Percentiles rank a stretch among this genome's conserved stretches.
phyloP scores from a whole-genome alignment of 2,888 invertebrate genomes.

The Cremastinae sp. region DNA sequence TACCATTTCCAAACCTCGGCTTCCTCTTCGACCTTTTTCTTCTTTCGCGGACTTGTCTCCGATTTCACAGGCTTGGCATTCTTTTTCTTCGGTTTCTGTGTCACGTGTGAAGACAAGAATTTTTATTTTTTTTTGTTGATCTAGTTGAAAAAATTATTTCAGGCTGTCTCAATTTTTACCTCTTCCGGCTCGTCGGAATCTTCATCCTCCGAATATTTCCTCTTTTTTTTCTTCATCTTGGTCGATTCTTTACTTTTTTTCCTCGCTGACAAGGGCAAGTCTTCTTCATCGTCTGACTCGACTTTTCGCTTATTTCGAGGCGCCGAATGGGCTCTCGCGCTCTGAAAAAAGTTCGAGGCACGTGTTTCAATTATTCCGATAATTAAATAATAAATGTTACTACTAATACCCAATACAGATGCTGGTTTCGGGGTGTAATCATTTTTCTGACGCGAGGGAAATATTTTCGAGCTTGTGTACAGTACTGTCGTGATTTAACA shows the following conservation, averaged over 20 bases:
- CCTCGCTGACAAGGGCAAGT: conserved; percentile 85
- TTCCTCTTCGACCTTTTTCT: conserved; percentile 90
- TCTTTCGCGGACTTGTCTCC: conserved; percentile 83
- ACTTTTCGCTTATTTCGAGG: conserved; percentile 81
- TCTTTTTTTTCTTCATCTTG: conserved; percentile 84
- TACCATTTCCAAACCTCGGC: conserved; percentile 96
- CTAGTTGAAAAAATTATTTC: not conserved
- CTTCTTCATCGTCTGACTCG: conserved; percentile 84
- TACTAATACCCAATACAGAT: conserved; percentile 23
- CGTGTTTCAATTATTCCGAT: no score
- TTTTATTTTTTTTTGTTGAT: not conserved
- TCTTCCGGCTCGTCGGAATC: conserved; percentile 74
- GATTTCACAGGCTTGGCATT: conserved; percentile 73
- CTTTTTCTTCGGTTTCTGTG: conserved; percentile 73
- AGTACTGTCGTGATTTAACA: conserved; percentile 40
- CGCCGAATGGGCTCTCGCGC: conserved; percentile 67
- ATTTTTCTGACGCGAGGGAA: conserved; percentile 44
- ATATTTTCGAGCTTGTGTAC: conserved; percentile 42
- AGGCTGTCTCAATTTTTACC: conserved; percentile 59
- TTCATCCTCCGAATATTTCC: conserved; percentile 72
- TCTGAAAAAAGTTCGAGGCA: conserved; percentile 62
- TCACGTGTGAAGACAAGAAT: conserved; percentile 21
- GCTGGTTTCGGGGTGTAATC: conserved; percentile 44
- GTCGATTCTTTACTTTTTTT: conserved; percentile 85
- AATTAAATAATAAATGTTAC: no score